Evolutionary conservation across 2,797 vertebrate species (phyloP).

Genomic region (Smutsia temminckii): DNA sequence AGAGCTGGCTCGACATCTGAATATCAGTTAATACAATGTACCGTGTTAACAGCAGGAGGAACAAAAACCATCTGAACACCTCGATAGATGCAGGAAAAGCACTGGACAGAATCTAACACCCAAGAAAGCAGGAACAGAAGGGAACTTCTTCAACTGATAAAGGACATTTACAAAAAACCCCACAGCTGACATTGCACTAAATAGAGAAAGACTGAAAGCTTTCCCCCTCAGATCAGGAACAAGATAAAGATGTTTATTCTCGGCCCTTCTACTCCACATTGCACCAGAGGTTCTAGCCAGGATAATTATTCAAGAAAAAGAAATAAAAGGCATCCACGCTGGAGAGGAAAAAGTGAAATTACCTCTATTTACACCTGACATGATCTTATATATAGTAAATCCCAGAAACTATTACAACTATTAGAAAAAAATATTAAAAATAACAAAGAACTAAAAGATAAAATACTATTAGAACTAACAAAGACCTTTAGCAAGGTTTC

Average conservation of each 20-base stretch:
- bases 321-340: neutral
- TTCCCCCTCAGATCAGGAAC: too few relatives aligned
- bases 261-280: neutral
- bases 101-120: neutral
- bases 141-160: neutral
- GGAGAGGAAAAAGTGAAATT: neutral
- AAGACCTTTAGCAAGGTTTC: neutral
- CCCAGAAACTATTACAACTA: neutral
- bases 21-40: neutral
- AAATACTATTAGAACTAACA: neutral
- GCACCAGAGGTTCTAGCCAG: neutral
- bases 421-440: too few relatives aligned
- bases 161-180: neutral
- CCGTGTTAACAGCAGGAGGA: neutral
- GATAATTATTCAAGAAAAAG: neutral
- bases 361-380: neutral
- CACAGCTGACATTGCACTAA: neutral
- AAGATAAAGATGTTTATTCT: neutral
- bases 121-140: neutral
- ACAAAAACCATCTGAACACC: neutral
- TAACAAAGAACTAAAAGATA: neutral
- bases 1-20: neutral
- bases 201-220: neutral
- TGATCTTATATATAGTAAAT: neutral
- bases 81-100: neutral